phyloP scores from a whole-genome alignment of 2,888 invertebrate species.

The Esperia sulphurella region DNA sequence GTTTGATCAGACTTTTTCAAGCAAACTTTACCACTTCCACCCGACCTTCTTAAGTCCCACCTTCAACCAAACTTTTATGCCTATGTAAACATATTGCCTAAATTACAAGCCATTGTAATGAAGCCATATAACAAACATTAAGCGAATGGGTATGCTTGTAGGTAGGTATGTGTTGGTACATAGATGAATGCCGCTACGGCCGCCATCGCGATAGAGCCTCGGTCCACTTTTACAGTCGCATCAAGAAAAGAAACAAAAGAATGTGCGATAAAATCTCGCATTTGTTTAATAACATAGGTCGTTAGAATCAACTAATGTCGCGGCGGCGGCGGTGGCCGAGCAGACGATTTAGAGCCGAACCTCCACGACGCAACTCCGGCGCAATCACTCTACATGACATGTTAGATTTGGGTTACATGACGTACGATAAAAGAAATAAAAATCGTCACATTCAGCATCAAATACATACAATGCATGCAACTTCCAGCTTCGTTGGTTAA shows the following conservation, averaged over 20 bases:
- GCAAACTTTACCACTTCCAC: background rate
- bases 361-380: conserved; percentile 28
- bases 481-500: no score
- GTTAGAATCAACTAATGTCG: conserved; percentile 69
- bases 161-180: background rate
- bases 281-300: conserved; percentile 73
- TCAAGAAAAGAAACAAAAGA: conserved; percentile 51
- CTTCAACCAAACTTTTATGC: background rate
- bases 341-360: conserved; percentile 30
- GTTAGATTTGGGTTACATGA: conserved; percentile 25
- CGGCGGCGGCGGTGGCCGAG: conserved; percentile 23
- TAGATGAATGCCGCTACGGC: background rate
- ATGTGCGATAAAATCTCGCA: conserved; percentile 65
- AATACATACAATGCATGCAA: no score
- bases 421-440: background rate
- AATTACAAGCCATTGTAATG: conserved; percentile 13
- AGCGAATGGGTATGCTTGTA: background rate
- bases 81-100: conserved; percentile 3
- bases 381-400: conserved; percentile 27
- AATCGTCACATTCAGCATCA: no score
- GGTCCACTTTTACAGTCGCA: conserved; percentile 54
- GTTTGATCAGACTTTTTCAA: no score
- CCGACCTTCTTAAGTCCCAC: background rate
- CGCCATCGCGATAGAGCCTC: conserved; percentile 27
- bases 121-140: conserved; percentile 12